Evolutionary conservation across 2,113 vertebrate genomes (phyloP).

Genomic region (Pycnonotus jocosus): DNA sequence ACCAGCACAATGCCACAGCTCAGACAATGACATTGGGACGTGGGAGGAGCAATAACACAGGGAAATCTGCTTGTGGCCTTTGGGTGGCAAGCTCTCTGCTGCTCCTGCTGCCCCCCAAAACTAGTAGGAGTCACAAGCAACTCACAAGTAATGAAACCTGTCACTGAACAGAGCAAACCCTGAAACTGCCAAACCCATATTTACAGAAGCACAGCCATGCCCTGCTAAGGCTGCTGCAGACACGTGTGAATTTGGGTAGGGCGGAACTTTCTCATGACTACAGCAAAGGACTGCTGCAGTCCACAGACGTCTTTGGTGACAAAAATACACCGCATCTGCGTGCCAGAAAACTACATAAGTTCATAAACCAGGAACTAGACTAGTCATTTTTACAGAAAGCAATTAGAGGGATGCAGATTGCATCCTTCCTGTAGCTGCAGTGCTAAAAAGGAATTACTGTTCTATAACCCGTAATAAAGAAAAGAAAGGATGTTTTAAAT

Average conservation of each 20-base stretch:
- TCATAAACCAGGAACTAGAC: not conserved
- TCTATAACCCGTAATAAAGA: not conserved
- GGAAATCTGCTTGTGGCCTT: not conserved
- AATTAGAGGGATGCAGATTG: not conserved
- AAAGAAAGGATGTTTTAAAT: not conserved
- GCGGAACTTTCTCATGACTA: not conserved
- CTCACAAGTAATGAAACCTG: not conserved
- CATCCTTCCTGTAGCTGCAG: not conserved
- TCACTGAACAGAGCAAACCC: not conserved
- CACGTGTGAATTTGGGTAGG: not conserved
- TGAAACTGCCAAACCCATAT: rapidly evolving
- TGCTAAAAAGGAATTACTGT: not conserved
- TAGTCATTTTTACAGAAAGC: not conserved
- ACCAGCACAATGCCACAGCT: not conserved
- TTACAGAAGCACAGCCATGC: rapidly evolving
- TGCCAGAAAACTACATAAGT: not conserved
- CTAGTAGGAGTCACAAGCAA: not conserved
- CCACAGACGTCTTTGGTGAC: not conserved
- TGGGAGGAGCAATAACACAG: rapidly evolving
- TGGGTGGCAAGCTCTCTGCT: not conserved
- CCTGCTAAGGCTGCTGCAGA: rapidly evolving
- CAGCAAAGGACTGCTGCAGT: not conserved
- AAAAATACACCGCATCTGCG: not conserved
- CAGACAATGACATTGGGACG: not conserved
- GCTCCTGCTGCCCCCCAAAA: not conserved